These are phyloP conservation scores for Neodiprion pinetum DNA, from an alignment of 1,140 invertebrate species.

Conservation along the genomic window DNA sequence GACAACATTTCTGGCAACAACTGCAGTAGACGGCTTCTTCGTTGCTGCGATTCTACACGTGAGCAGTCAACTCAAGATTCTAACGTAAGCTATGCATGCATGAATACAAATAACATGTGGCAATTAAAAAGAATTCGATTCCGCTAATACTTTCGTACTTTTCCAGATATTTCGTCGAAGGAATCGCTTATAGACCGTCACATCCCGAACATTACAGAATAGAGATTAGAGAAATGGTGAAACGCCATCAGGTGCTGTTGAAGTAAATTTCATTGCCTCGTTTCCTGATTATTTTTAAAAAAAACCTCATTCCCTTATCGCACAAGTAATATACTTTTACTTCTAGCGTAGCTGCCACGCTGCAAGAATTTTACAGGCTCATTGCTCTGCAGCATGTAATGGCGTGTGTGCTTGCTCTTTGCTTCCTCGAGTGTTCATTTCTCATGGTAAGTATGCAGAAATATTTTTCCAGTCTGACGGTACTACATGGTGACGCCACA, in stretches of 20 bases:
- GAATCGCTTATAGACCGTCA: background rate
- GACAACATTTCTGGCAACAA: background rate
- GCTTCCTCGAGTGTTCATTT: background rate
- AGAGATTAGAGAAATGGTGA: background rate
- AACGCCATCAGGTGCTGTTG: background rate
- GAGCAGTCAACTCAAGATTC: background rate
- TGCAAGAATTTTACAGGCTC: background rate
- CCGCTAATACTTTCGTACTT: background rate
- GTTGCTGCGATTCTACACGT: background rate
- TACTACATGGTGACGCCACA: no score
- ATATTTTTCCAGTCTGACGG: no score
- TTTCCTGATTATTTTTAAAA: background rate
- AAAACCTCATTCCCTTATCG: background rate
- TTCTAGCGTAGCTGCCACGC: background rate
- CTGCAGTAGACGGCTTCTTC: background rate
- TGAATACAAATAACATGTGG: background rate
- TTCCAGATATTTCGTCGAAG: background rate
- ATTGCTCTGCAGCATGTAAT: background rate
- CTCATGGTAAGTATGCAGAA: no score
- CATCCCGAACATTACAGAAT: background rate
- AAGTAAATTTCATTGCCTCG: background rate
- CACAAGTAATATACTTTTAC: background rate
- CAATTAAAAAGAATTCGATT: background rate
- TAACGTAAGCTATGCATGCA: background rate
- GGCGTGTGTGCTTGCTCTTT: background rate